Conservation (phyloP, 2,888 invertebrate genomes). For the Eledone cirrhosa region DNA sequence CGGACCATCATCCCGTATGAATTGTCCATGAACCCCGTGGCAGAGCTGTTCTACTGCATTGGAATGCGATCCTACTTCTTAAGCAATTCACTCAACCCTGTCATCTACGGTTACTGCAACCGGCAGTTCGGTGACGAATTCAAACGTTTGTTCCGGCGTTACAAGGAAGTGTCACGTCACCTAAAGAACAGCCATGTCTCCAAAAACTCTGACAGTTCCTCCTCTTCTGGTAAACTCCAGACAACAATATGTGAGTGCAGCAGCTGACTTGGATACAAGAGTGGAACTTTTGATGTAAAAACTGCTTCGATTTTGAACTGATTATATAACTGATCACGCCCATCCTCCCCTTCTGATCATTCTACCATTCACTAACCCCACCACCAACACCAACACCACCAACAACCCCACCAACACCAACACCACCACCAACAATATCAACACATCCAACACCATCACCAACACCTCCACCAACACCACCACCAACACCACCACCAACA, state of each 20-base stretch:
- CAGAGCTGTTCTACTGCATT: conserved; percentile 8
- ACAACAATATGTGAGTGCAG: conserved; percentile 9
- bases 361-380: no score
- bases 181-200: conserved; percentile 3
- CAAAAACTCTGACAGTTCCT: conserved; percentile 7
- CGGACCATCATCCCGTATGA: conserved; percentile 19
- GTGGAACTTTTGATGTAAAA: not conserved
- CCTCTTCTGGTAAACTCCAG: conserved; percentile 8
- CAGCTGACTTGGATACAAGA: conserved; percentile 15
- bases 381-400: no score
- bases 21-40: not conserved
- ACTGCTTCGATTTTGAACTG: no score
- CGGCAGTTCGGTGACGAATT: conserved; percentile 37
- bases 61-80: conserved; percentile 30
- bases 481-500: no score
- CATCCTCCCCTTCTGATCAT: no score
- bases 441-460: no score
- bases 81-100: conserved; percentile 38
- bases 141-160: conserved; percentile 30
- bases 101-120: conserved; percentile 41
- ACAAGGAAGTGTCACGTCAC: not conserved
- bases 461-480: no score
- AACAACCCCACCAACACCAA: no score
- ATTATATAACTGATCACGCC: no score
- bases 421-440: no score